phyloP scores from a whole-genome alignment of 2,113 vertebrate species.

The Myodes glareolus region DNA sequence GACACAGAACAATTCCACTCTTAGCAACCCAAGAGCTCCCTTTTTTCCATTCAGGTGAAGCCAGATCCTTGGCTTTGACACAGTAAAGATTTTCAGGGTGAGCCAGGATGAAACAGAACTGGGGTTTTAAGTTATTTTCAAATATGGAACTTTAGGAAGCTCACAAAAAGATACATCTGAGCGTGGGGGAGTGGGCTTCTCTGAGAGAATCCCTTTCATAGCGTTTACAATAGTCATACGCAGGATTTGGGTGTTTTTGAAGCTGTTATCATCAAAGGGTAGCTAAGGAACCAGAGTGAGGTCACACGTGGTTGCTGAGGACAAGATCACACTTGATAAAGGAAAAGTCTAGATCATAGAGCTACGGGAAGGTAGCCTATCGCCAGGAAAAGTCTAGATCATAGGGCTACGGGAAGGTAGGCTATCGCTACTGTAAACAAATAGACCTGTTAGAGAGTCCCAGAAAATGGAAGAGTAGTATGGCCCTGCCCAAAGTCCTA shows the following conservation, averaged over 20 bases:
- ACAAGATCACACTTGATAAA: background rate
- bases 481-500: background rate
- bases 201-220: background rate
- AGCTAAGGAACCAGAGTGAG: background rate
- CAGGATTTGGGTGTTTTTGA: background rate
- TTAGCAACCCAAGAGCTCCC: background rate
- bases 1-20: background rate
- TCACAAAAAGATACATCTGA: background rate
- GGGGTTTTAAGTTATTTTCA: background rate
- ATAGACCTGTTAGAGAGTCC: background rate
- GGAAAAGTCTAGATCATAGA: background rate
- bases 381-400: background rate
- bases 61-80: background rate
- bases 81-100: background rate
- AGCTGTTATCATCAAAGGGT: background rate
- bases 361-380: background rate
- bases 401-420: background rate
- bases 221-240: background rate
- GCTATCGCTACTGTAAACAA: background rate
- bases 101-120: background rate
- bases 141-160: background rate
- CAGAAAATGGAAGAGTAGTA: background rate
- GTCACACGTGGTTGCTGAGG: background rate
- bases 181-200: background rate
- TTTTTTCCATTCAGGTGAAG: background rate